phyloP scores from a whole-genome alignment of 2,888 invertebrate species.

The Hedychridium roseum region DNA sequence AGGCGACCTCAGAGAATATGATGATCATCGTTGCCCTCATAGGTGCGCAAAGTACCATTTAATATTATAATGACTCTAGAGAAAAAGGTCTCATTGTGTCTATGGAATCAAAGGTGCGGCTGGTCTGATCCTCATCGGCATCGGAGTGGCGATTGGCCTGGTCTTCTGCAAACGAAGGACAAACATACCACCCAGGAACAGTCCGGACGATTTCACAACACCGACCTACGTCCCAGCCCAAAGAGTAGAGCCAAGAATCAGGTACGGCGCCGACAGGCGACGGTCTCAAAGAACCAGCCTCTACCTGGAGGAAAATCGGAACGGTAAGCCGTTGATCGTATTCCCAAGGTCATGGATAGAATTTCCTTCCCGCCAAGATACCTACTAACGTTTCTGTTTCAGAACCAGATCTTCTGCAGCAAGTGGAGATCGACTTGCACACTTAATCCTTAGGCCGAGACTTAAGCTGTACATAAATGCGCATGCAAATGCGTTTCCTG shows the following conservation, averaged over 20 bases:
- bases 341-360: not conserved
- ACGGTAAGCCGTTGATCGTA: constrained; percentile 38
- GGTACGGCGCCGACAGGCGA: constrained; percentile 51
- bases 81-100: not conserved
- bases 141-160: constrained; percentile 59
- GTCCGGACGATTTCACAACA: constrained; percentile 58
- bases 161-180: constrained; percentile 55
- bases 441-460: constrained; percentile 7
- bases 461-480: not conserved
- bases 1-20: constrained; percentile 45
- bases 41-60: constrained; percentile 32
- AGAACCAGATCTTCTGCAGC: constrained; percentile 60
- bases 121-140: constrained; percentile 56
- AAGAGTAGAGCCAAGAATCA: constrained; percentile 56
- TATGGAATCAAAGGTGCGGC: constrained; percentile 44
- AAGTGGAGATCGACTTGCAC: constrained; percentile 55
- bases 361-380: not conserved
- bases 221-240: constrained; percentile 57
- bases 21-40: constrained; percentile 56
- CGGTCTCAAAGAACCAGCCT: constrained; percentile 56
- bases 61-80: too few relatives aligned
- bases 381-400: constrained; percentile 20
- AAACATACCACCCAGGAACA: constrained; percentile 33
- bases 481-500: not conserved
- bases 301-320: constrained; percentile 57